Conservation (phyloP, 2,888 invertebrate genomes). For the Drosophila limbata region DNA sequence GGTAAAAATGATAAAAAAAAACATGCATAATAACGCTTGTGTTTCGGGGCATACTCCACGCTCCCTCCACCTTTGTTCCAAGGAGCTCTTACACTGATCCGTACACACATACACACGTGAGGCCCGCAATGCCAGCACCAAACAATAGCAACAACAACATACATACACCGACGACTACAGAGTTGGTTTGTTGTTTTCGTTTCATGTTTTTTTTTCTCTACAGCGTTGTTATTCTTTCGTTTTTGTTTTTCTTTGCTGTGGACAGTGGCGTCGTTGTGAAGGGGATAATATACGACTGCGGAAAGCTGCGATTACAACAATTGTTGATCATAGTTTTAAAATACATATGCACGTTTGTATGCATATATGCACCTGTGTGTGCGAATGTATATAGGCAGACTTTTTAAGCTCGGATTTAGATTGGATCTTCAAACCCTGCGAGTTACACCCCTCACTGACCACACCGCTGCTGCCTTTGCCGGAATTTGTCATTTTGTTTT, state of each 20-base stretch:
- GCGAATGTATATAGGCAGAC: background rate
- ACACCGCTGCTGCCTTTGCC: conserved; percentile 46
- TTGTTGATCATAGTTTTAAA: conserved; percentile 9
- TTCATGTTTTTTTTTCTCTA: conserved; percentile 61
- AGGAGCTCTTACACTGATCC: conserved; percentile 48
- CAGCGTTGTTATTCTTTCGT: conserved; percentile 62
- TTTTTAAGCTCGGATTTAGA: conserved; percentile 27
- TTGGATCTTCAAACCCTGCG: background rate
- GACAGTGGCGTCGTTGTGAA: conserved; percentile 45
- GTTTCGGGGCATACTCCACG: conserved; percentile 32
- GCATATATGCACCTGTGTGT: background rate
- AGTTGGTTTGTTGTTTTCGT: conserved; percentile 63
- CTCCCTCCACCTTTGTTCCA: conserved; percentile 21
- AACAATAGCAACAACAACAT: conserved; percentile 45
- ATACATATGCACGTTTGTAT: background rate
- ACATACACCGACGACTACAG: conserved; percentile 29
- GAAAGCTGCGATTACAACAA: conserved; percentile 31
- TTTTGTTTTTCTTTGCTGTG: conserved; percentile 58
- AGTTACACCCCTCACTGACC: conserved; percentile 15
- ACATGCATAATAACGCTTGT: conserved; percentile 39
- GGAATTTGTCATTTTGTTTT: conserved; percentile 65
- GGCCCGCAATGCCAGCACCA: conserved; percentile 46
- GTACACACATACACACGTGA: conserved; percentile 29
- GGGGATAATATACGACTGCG: conserved; percentile 25
- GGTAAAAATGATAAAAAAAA: conserved; percentile 30